Evolutionary conservation across 2,888 invertebrate species (phyloP).

Genomic region (Mythimna lalbum): DNA sequence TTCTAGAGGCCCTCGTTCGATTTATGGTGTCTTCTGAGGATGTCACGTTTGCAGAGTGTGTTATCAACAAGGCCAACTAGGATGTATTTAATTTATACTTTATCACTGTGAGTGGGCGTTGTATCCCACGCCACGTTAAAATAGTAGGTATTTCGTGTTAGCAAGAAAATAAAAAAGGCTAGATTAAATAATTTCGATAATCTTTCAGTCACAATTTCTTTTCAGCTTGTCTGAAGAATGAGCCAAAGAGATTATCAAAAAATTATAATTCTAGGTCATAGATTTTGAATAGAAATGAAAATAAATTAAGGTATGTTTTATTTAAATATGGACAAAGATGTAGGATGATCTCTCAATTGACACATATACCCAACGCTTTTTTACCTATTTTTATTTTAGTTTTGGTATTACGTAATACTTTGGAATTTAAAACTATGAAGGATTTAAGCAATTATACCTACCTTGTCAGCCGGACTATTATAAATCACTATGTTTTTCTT

Average conservation of each 20-base stretch:
- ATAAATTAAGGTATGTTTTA: background rate
- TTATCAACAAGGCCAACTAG: slow-evolving; percentile 62
- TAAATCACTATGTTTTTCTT: slow-evolving; percentile 26
- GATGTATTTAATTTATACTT: slow-evolving; percentile 45
- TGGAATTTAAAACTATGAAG: slow-evolving; percentile 27
- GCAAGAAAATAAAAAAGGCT: background rate
- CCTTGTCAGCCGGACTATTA: slow-evolving; percentile 11
- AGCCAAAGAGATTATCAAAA: background rate
- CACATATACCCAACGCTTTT: background rate
- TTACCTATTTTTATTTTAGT: slow-evolving; percentile 9
- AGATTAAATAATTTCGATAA: background rate
- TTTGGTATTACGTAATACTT: slow-evolving; percentile 27
- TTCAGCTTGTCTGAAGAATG: background rate
- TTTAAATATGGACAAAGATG: background rate
- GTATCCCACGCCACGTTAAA: slow-evolving; percentile 11
- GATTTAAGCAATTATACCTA: slow-evolving; percentile 13
- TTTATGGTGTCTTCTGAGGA: slow-evolving; percentile 67
- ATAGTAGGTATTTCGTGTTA: slow-evolving; percentile 21
- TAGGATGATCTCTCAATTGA: slow-evolving; percentile 9
- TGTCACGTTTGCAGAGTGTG: slow-evolving; percentile 72
- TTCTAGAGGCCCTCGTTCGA: slow-evolving; percentile 72
- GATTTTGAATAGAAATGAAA: background rate
- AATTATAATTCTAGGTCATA: slow-evolving; percentile 10
- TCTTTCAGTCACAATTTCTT: background rate
- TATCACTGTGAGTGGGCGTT: slow-evolving; percentile 25